These are phyloP conservation scores for Carterocephalus palaemon DNA, from an alignment of 2,888 invertebrate genomes.

Conservation along the genomic window DNA sequence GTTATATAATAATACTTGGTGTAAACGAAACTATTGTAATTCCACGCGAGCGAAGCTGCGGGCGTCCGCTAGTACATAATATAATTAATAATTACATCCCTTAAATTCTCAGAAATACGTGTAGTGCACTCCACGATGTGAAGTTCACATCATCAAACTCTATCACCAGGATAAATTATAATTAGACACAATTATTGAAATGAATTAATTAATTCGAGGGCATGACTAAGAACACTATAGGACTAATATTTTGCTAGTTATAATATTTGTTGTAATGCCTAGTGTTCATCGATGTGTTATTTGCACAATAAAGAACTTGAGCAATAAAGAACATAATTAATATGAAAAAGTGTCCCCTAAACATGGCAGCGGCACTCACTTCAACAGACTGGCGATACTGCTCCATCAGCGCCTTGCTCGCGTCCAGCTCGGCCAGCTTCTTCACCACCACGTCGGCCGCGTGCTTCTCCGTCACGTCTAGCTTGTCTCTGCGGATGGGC, in stretches of 20 bases:
- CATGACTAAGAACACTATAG: conserved; percentile 34
- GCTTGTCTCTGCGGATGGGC: conserved; percentile 57
- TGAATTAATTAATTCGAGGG: conserved; percentile 32
- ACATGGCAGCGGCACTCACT: no score
- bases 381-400: conserved; percentile 68
- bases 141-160: no score
- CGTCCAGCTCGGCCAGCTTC: conserved; percentile 68
- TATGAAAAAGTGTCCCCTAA: no score
- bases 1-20: no score
- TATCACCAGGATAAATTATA: no score
- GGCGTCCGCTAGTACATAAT: no score
- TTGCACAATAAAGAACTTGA: conserved; percentile 19
- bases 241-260: conserved; percentile 22
- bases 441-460: conserved; percentile 70
- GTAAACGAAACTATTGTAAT: no score
- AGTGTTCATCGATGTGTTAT: conserved; percentile 22
- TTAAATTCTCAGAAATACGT: no score
- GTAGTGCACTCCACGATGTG: no score
- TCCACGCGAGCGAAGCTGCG: no score
- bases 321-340: conserved; percentile 12
- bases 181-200: neutral
- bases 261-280: conserved; percentile 15
- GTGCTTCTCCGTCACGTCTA: conserved; percentile 67
- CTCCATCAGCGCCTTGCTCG: conserved; percentile 65
- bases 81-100: no score